Base-by-base conservation (phyloP, 2,888 invertebrate genomes). In the Sphaerophoria rueppellii region DNA sequence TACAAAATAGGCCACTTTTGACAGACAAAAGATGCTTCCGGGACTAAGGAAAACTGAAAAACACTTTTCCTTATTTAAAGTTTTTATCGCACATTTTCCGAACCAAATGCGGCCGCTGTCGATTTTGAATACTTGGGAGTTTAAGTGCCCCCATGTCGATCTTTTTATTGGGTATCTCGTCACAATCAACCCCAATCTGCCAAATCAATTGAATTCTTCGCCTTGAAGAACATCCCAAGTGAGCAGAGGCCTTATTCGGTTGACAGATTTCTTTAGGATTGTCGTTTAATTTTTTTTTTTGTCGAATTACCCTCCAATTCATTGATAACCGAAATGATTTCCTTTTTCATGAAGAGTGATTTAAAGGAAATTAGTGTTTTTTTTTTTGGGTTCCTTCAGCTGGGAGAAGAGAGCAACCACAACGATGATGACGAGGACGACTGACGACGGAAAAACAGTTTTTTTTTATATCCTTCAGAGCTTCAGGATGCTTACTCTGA, bases 191-290 rank as follows among this genome's bases (percentile, higher is more conserved):
- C 81, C 76, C 81, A 85, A 85, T 77, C 85, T 85, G 76, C 69
- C 85, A 81, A 85, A 85, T 85, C 85, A 85, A 85, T 85, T 85
- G 81, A 85, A 85, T 85, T 85, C 80, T 74, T 82, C 24, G 73
- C 78, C 54, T 60, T 80, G 37, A 50, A 63, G 58, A 63, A 63
- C 57, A 67, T 76, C 63, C 65, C 55, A 61, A 73, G 78, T 54
- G 60, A 69, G 73, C 57, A 75, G 65, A 58, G 40, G 74, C 76
- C 72, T 74, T 74, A 65, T 74, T 79, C 71, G 48, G 75, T 74
- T 83, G 82, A 65, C 79, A 79, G 58, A 65, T 70, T 65, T 70
- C 82, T 71, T 34, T 61, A 74, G 78, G 69, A 65, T 70, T 63
- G 57, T 60, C 57, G 46, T 32, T 69, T 50, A 46, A n/a, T 40